Conservation (phyloP, 2,888 invertebrate species). For the Ophioninae sp. region DNA sequence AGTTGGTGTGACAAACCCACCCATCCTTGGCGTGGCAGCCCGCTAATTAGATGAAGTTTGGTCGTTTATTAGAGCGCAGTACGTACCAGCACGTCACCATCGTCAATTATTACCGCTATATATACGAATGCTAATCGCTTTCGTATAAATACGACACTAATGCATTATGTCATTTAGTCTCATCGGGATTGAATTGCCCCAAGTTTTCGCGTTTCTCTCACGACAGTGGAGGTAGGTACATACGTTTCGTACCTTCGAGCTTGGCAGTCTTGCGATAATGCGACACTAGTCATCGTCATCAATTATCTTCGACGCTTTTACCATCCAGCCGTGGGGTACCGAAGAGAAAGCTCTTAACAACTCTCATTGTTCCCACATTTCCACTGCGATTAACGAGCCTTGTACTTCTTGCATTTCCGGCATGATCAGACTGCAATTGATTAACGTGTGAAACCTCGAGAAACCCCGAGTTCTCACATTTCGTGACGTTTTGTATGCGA, state of each 20-base stretch:
- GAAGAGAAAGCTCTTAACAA: not conserved
- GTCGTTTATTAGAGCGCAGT: slow-evolving; percentile 71
- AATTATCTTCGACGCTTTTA: not conserved
- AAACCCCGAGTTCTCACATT: not conserved
- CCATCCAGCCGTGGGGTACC: not conserved
- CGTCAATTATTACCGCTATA: slow-evolving; percentile 70
- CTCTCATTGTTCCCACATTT: not conserved
- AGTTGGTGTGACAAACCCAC: slow-evolving; percentile 60
- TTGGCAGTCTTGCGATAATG: not conserved
- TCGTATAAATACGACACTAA: slow-evolving; percentile 75
- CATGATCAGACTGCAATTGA: not conserved
- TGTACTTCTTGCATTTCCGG: not conserved
- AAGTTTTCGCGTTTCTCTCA: slow-evolving; percentile 17
- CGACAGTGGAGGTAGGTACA: not conserved
- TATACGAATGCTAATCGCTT: slow-evolving; percentile 73
- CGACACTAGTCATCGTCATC: slow-evolving; percentile 10
- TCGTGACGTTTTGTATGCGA: not conserved
- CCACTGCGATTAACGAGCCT: not conserved
- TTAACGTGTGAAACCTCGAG: not conserved
- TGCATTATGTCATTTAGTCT: slow-evolving; percentile 66
- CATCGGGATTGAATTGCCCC: slow-evolving; percentile 29
- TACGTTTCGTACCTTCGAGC: not conserved
- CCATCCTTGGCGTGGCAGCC: slow-evolving; percentile 30
- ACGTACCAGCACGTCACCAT: slow-evolving; percentile 50
- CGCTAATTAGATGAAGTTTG: slow-evolving; percentile 77